These are phyloP conservation scores for Pharmacophagus antenor DNA, from an alignment of 2,888 invertebrate species.

Conservation along the genomic window DNA sequence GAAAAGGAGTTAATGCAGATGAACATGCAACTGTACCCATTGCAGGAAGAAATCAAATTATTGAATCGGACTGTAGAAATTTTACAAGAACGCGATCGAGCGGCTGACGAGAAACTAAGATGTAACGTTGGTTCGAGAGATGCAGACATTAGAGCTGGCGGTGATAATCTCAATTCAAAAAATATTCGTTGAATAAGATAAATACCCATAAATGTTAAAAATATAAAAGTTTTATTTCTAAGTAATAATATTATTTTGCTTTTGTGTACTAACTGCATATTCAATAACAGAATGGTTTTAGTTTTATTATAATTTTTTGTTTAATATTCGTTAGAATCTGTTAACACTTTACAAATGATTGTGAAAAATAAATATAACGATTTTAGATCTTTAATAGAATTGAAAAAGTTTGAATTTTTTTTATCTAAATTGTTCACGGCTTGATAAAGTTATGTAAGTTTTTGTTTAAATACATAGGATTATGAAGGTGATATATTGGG, in stretches of 20 bases:
- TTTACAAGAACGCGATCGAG: constrained; percentile 61
- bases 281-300: background rate
- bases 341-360: no score
- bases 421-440: no score
- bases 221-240: background rate
- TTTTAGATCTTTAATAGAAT: no score
- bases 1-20: constrained; percentile 86
- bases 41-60: constrained; percentile 82
- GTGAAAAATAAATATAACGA: no score
- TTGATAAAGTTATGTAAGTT: background rate
- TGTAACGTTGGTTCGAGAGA: constrained; percentile 54
- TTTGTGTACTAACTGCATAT: background rate
- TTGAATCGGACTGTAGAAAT: constrained; percentile 80
- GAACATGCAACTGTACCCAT: constrained; percentile 80
- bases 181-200: constrained; percentile 31
- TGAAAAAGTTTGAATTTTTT: no score
- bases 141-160: constrained; percentile 54
- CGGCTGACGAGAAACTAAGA: constrained; percentile 61
- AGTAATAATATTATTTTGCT: no score
- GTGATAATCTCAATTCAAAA: constrained; percentile 49
- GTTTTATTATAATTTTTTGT: no score
- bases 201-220: background rate
- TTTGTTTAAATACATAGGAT: background rate
- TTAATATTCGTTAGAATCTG: no score
- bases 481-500: constrained; percentile 11